Conservation (phyloP, 2,888 invertebrate species). For the Mongoloraphidia duomilia region DNA sequence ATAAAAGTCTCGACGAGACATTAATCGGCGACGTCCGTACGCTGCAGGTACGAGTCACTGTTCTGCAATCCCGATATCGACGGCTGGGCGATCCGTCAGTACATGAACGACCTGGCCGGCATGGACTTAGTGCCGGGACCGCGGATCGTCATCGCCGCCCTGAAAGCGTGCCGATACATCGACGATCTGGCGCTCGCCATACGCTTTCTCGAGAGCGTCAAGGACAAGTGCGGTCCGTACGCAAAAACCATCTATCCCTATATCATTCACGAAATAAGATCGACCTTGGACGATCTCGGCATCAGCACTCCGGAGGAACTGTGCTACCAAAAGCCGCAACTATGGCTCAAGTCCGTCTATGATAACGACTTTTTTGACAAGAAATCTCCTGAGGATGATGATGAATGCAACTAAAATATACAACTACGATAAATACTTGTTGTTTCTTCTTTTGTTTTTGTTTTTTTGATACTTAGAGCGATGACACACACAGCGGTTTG, state of each 20-base stretch:
- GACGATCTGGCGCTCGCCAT: constrained; percentile 51
- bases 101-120: constrained; percentile 37
- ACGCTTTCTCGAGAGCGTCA: constrained; percentile 77
- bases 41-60: constrained; percentile 57
- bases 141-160: constrained; percentile 37
- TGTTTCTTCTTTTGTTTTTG: too few species aligned
- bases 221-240: constrained; percentile 68
- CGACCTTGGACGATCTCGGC: constrained; percentile 83
- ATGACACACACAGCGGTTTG: too few species aligned
- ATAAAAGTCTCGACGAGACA: background rate
- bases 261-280: constrained; percentile 75
- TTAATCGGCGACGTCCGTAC: too few species aligned
- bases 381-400: too few species aligned
- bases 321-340: constrained; percentile 92
- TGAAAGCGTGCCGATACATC: constrained; percentile 46
- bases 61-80: constrained; percentile 79
- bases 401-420: too few species aligned
- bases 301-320: constrained; percentile 87
- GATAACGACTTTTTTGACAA: constrained; percentile 24
- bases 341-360: constrained; percentile 60
- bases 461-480: too few species aligned
- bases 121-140: constrained; percentile 47
- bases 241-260: constrained; percentile 73
- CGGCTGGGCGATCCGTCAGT: constrained; percentile 55
- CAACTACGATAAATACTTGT: too few species aligned